Evolutionary conservation across 2,113 vertebrate genomes (phyloP), one percentile per base, ranked within the genome.

Genomic region (Oncorhynchus kisutch): DNA sequence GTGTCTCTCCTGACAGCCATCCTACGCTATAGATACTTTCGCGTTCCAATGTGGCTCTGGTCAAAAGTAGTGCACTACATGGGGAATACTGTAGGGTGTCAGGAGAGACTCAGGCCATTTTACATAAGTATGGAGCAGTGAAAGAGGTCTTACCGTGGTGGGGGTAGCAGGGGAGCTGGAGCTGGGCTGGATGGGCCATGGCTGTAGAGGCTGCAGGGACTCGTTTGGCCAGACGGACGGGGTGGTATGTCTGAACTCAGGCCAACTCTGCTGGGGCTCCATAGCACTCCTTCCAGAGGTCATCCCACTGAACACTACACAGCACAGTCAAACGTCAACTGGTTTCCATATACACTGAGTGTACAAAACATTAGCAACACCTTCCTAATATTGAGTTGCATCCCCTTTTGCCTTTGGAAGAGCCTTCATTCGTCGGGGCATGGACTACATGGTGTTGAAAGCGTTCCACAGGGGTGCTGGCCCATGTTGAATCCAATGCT

Each of bases 301-400:
- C 39, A 95, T 94, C 59, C 93, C 94, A 86, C 93, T 95, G 82
- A 96, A 96, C 86, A 97, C 95, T 96, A 83, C 16, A 51, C 9
- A 71, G 14, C n/a, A 20, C 72, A 51, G 24, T 22, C 27, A 72
- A 20, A 49, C 13, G 2, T 62, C 59, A 62, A 62, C 18, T 62
- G 18, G n/a, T 57, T 18, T 57, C 5, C 16, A 57, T 57, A 11
- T 45, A 45, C 39, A 45, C 2, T 3, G 39, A 45, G 39, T 45
- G 8, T 45, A 12, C 39, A 45, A 45, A 45, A 45, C 39, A 45
- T 45, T 45, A 11, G 9, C 2, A 45, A 45, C 39, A 45, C 39
- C 39, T 11, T 45, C 39, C 39, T 45, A 45, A 45, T 45, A 45
- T 45, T 45, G 39, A 45, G 9, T 45, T 45, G 39, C 39, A 12